Conservation (phyloP, 1,140 invertebrate genomes). For the Ditylenchus dipsaci region DNA sequence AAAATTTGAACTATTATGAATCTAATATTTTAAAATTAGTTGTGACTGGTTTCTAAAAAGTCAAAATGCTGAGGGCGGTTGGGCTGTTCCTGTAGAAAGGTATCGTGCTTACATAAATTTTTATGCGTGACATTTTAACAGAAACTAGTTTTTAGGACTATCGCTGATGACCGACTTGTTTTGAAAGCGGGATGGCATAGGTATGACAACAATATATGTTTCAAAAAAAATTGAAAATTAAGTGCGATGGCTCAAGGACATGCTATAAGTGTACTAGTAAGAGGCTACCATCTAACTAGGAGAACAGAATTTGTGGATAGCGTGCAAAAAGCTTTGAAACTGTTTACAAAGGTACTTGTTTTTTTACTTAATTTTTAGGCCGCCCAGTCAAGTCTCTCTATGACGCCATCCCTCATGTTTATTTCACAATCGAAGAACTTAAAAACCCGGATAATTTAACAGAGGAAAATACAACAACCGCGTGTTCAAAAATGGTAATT, state of each 20-base stretch:
- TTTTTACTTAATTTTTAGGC: too few species aligned
- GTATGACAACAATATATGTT: too few species aligned
- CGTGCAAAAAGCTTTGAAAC: conserved; percentile 73
- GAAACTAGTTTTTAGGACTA: conserved; percentile 74
- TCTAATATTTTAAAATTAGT: too few species aligned
- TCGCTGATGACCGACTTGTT: conserved; percentile 9
- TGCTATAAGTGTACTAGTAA: conserved; percentile 67
- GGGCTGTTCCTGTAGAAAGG: conserved; percentile 78
- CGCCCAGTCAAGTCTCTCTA: too few species aligned
- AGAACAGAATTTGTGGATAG: conserved; percentile 73
- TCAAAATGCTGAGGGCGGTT: conserved; percentile 80
- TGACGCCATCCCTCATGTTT: too few species aligned
- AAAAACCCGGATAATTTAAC: too few species aligned
- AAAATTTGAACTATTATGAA: too few species aligned
- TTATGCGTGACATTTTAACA: conserved; percentile 68
- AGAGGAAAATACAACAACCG: too few species aligned
- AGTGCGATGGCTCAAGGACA: conserved; percentile 36
- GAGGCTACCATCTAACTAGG: conserved; percentile 78
- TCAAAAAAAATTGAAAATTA: not conserved
- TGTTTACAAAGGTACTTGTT: conserved; percentile 68
- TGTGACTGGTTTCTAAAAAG: conserved; percentile 79
- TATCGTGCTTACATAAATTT: conserved; percentile 68
- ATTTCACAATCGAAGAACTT: too few species aligned
- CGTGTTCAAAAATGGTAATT: too few species aligned
- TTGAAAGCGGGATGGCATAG: conserved; percentile 31